Evolutionary conservation across 2,888 invertebrate species (phyloP).

Genomic region (Phyllotreta striolata): DNA sequence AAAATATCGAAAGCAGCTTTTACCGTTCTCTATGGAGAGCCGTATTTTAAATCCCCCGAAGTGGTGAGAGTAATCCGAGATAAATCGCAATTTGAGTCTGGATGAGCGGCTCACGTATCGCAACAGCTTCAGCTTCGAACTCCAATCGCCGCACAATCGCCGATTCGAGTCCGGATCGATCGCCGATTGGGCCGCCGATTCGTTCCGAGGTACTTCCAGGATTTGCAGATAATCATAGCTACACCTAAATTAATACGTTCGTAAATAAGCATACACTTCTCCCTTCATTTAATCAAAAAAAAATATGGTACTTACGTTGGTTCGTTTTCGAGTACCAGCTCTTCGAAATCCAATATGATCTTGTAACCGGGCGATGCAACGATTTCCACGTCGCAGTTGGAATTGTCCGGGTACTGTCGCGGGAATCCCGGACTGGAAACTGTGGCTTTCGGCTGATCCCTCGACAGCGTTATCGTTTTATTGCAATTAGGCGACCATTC

Average conservation of each 20-base stretch:
- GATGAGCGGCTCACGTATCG: constrained; percentile 71
- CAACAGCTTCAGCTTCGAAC: constrained; percentile 76
- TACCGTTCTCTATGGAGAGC: constrained; percentile 77
- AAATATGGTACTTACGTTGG: constrained; percentile 70
- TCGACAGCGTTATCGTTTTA: constrained; percentile 71
- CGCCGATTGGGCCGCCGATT: constrained; percentile 53
- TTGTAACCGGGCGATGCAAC: constrained; percentile 73
- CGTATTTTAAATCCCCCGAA: constrained; percentile 78
- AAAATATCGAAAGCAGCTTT: constrained; percentile 51
- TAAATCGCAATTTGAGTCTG: constrained; percentile 72
- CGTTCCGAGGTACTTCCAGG: constrained; percentile 59
- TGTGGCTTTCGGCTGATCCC: constrained; percentile 71
- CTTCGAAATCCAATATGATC: constrained; percentile 78
- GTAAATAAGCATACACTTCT: not conserved
- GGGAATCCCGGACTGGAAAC: constrained; percentile 86
- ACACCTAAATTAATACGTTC: constrained; percentile 67
- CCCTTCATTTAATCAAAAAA: not conserved
- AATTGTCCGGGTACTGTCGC: constrained; percentile 77
- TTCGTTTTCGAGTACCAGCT: constrained; percentile 78
- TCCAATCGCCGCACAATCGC: constrained; percentile 82
- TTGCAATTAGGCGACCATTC: constrained; percentile 69
- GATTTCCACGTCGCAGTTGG: constrained; percentile 76
- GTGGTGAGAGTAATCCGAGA: constrained; percentile 80
- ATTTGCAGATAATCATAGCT: constrained; percentile 81
- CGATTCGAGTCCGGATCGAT: constrained; percentile 37